Conservation (phyloP, 1,140 invertebrate species). For the Solen grandis region DNA sequence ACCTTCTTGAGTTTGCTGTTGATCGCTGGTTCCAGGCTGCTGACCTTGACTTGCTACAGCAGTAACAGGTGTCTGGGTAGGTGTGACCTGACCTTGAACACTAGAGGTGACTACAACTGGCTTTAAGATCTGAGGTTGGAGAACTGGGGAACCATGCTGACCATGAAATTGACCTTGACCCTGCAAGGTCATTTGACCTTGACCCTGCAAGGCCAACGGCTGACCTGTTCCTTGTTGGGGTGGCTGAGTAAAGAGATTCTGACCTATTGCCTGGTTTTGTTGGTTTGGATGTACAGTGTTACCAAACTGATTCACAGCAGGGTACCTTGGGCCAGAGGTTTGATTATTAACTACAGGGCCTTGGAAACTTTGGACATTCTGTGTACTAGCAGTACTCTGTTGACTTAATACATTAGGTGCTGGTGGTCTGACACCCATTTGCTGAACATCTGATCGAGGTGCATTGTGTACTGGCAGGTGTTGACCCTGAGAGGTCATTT, state of each 20-base stretch:
- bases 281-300: neutral
- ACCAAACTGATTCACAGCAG: no score
- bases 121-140: conserved; percentile 12
- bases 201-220: neutral
- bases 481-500: no score
- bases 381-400: no score
- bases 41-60: neutral
- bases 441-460: no score
- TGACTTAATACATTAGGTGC: no score
- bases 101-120: neutral
- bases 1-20: neutral
- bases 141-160: neutral
- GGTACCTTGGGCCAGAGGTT: no score
- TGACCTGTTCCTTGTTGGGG: neutral
- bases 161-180: neutral
- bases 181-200: neutral
- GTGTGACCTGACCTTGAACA: neutral
- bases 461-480: no score
- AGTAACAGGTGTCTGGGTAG: neutral
- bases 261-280: neutral
- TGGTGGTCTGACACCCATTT: no score
- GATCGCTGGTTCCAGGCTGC: neutral
- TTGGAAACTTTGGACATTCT: no score
- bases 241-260: neutral
- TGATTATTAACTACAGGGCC: no score